A percentile compares a stretch with the other conserved stretches of the same genome.
Conservation (phyloP, 92 coral and sea anemone genomes). For the Porites rus region DNA sequence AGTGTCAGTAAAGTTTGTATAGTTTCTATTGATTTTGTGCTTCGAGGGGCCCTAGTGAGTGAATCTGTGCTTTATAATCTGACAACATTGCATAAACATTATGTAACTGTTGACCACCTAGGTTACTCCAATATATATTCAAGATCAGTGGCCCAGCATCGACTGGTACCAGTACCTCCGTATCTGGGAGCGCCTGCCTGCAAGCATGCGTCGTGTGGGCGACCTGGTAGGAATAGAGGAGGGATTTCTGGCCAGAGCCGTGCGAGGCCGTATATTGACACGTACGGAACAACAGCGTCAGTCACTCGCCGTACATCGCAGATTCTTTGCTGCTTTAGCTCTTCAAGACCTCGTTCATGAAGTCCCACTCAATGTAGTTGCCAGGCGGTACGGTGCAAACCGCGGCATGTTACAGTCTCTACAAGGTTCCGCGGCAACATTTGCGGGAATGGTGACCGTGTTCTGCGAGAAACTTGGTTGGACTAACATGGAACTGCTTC, state of each 20-base stretch:
- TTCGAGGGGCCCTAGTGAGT: too few species aligned
- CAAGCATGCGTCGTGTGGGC: conserved; percentile 97
- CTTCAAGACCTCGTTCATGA: conserved; percentile 97
- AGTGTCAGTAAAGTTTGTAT: too few species aligned
- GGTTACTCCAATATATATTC: conserved; percentile 98
- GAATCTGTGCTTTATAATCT: too few species aligned
- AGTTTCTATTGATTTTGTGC: not conserved
- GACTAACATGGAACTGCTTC: conserved; percentile 86
- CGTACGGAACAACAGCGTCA: conserved; percentile 92
- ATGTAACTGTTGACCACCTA: not conserved
- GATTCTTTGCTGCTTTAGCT: conserved; percentile 95
- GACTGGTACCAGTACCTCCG: conserved; percentile 98
- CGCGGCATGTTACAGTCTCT: conserved; percentile 97
- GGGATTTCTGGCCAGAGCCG: conserved; percentile 86
- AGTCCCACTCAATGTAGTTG: conserved; percentile 86
- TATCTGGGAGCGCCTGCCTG: conserved; percentile 97
- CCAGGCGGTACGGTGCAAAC: conserved; percentile 93
- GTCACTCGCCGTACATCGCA: conserved; percentile 89
- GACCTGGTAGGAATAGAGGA: conserved; percentile 94
- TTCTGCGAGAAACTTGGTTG: conserved; percentile 98
- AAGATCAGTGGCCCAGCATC: conserved; percentile 94
- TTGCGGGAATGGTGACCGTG: conserved; percentile 98
- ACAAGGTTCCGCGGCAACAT: conserved; percentile 97
- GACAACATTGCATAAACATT: not conserved
- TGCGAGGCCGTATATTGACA: conserved; percentile 90